Evolutionary conservation across 1,140 invertebrate genomes (phyloP).

Genomic region (Lucilia sericata): DNA sequence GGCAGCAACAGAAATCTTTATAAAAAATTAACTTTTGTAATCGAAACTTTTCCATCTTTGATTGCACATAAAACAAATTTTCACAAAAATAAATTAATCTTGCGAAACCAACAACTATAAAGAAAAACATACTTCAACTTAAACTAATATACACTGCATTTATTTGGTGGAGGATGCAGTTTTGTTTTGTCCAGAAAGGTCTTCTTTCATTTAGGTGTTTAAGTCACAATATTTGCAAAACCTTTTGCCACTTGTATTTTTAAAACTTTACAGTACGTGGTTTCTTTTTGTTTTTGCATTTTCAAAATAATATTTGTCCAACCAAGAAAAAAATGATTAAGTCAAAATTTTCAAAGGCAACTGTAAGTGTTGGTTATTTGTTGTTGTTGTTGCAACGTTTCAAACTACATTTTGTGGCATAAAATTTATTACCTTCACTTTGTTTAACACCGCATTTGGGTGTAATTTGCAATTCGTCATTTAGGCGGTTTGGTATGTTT

Average conservation of each 20-base stretch:
- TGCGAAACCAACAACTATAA: not conserved
- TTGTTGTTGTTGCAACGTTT: not conserved
- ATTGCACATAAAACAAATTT: conserved; percentile 24
- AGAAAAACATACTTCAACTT: not conserved
- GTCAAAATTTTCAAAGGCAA: not conserved
- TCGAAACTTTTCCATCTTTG: conserved; percentile 29
- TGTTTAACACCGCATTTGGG: not conserved
- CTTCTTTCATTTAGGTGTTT: conserved; percentile 23
- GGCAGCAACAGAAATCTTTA: not conserved
- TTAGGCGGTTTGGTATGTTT: conserved; percentile 2
- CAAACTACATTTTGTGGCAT: not conserved
- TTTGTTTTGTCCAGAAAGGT: not conserved
- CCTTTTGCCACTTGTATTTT: conserved; percentile 7
- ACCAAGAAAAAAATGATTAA: not conserved
- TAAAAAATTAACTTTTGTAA: conserved; percentile 23
- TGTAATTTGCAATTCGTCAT: conserved; percentile 19
- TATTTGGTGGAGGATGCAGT: not conserved
- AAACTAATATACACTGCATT: not conserved
- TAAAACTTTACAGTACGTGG: not conserved
- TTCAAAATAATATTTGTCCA: too few relatives aligned
- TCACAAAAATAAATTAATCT: conserved; percentile 28
- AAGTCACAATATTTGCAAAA: conserved; percentile 29
- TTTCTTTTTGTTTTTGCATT: not conserved
- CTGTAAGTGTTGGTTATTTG: not conserved
- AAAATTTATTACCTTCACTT: conserved; percentile 7